Percentiles rank a stretch among this genome's conserved stretches.
phyloP scores from a whole-genome alignment of 2,797 vertebrate genomes.

The Philypnodon macrostomus region DNA sequence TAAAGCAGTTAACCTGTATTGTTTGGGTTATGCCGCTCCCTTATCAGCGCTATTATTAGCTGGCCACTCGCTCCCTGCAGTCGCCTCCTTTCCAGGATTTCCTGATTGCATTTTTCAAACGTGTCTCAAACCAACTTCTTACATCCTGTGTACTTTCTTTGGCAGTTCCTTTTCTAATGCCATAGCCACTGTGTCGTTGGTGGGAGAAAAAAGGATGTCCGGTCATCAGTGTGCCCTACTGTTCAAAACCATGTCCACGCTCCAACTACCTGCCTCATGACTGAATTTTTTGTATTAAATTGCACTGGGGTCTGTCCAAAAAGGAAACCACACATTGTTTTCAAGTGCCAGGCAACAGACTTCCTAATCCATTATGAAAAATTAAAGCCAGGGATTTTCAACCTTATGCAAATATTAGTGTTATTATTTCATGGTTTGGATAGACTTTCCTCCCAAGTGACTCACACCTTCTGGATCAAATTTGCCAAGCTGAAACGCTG shows the following conservation, averaged over 20 bases:
- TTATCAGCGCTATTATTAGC: conserved; percentile 77
- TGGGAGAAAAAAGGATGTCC: conserved; percentile 36
- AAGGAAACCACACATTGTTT: conserved; percentile 36
- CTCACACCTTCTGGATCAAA: conserved; percentile 62
- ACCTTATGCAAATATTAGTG: conserved; percentile 72
- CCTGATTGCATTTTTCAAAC: conserved; percentile 68
- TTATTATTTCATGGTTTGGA: conserved; percentile 71
- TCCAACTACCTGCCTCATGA: conserved; percentile 59
- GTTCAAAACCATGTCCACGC: conserved; percentile 46
- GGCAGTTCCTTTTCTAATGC: conserved; percentile 39
- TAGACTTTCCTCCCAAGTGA: conserved; percentile 67
- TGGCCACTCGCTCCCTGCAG: conserved; percentile 52
- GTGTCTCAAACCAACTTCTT: conserved; percentile 39
- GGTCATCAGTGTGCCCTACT: conserved; percentile 28
- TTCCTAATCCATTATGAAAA: conserved; percentile 42
- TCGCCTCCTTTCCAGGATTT: conserved; percentile 72
- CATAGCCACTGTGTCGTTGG: conserved; percentile 49
- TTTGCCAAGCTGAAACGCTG: conserved; percentile 60
- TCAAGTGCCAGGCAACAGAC: no score
- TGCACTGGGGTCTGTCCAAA: conserved; percentile 35
- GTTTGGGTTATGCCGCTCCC: conserved; percentile 58
- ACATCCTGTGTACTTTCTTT: conserved; percentile 52
- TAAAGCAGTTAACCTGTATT: conserved; percentile 56
- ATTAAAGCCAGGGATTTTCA: conserved; percentile 42
- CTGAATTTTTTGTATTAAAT: no score